Evolutionary conservation across 2,888 invertebrate species (phyloP).

Genomic region (Drosophila engyochracea): DNA sequence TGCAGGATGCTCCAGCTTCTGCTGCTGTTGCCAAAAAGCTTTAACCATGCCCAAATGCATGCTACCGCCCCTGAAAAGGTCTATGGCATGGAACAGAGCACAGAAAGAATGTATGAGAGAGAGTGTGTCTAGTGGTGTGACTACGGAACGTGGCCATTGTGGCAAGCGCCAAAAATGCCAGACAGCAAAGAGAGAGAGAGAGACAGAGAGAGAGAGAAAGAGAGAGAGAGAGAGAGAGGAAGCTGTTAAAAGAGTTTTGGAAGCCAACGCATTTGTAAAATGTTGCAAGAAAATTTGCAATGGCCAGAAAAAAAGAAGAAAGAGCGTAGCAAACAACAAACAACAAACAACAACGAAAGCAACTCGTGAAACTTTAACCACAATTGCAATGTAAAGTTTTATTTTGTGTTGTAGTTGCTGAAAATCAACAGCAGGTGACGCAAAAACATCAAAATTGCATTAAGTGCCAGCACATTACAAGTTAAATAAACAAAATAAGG

Average conservation of each 20-base stretch:
- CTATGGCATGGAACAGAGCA: conserved; percentile 62
- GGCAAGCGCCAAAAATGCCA: conserved; percentile 71
- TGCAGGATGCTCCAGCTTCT: conserved; percentile 50
- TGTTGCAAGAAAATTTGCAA: conserved; percentile 50
- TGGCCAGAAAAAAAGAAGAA: conserved; percentile 20
- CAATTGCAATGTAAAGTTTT: conserved; percentile 54
- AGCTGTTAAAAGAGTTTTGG: conserved; percentile 6
- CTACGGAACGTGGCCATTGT: conserved; percentile 71
- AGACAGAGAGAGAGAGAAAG: not conserved
- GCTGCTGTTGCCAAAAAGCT: conserved; percentile 67
- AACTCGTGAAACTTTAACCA: conserved; percentile 61
- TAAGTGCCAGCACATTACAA: conserved; percentile 59
- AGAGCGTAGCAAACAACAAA: not conserved
- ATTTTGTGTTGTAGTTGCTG: conserved; percentile 31
- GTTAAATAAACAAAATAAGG: conserved; percentile 20
- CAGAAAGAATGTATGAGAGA: conserved; percentile 55
- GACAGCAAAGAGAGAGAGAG: conserved; percentile 17
- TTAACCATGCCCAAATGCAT: conserved; percentile 49
- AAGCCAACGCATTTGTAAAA: conserved; percentile 48
- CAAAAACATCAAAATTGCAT: conserved; percentile 73
- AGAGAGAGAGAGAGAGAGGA: not conserved
- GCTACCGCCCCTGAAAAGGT: conserved; percentile 29
- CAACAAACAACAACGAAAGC: conserved; percentile 6
- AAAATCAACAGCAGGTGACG: conserved; percentile 62
- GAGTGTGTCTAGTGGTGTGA: conserved; percentile 20